Conservation (phyloP, 1,140 invertebrate genomes). For the Alviniconcha marisindica region DNA sequence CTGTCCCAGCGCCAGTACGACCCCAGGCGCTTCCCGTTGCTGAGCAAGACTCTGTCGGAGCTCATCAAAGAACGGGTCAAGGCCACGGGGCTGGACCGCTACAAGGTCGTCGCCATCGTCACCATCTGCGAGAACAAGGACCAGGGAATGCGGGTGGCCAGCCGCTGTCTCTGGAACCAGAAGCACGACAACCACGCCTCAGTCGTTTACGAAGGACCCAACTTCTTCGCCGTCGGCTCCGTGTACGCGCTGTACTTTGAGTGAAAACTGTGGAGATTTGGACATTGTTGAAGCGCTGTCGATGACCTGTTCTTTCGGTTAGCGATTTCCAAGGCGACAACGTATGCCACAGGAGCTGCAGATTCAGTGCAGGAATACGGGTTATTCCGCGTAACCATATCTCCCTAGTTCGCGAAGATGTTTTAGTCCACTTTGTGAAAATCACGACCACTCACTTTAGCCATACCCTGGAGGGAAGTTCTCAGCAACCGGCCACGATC, state of each 20-base stretch:
- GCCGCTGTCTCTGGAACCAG: constrained; percentile 66
- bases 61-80: constrained; percentile 65
- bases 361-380: no score
- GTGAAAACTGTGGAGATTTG: no score
- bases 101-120: constrained; percentile 66
- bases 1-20: constrained; percentile 55
- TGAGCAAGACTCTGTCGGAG: constrained; percentile 57
- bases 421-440: no score
- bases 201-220: constrained; percentile 56
- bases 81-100: constrained; percentile 50
- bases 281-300: no score
- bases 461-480: no score
- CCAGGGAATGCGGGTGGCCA: constrained; percentile 60
- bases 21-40: constrained; percentile 51
- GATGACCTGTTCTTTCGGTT: no score
- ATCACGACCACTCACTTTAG: no score
- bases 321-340: no score
- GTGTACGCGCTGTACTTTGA: constrained; percentile 68
- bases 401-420: no score
- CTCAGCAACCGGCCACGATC: no score
- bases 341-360: no score
- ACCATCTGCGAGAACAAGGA: constrained; percentile 60
- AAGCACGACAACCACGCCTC: constrained; percentile 63
- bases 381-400: no score
- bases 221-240: constrained; percentile 58